A percentile compares a stretch with the other conserved stretches of the same genome.
Conservation (phyloP, 2,797 vertebrate species). For the Diceros bicornis region DNA sequence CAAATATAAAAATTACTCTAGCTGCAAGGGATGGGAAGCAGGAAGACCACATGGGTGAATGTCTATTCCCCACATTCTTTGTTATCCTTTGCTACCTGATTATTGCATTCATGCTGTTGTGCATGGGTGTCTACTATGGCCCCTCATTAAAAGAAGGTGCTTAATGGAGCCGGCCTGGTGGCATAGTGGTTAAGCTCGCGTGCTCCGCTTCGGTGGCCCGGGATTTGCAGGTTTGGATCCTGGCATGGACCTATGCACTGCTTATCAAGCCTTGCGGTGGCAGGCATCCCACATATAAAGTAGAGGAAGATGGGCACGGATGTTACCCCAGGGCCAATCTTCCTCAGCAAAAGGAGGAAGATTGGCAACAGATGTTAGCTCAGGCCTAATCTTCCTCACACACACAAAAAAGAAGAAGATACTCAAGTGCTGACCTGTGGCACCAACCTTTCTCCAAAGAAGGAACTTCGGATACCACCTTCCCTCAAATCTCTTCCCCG, state of each 20-base stretch:
- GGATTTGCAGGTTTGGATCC: no score
- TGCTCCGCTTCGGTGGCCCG: no score
- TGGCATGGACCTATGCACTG: no score
- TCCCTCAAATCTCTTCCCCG: neutral
- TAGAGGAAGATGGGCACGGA: no score
- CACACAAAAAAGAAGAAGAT: neutral
- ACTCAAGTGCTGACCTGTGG: neutral
- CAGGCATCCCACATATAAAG: no score
- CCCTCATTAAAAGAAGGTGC: neutral
- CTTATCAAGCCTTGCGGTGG: no score
- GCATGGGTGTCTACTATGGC: neutral
- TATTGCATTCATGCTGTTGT: fast-evolving
- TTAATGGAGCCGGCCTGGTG: no score
- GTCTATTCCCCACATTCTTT: neutral
- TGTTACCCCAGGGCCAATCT: no score
- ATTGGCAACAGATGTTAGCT: no score
- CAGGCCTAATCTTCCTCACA: no score
- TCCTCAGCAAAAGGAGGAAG: no score
- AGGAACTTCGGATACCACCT: neutral
- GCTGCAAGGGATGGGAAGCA: neutral
- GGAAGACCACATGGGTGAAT: neutral
- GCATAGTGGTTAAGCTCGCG: no score
- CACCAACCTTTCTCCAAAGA: neutral
- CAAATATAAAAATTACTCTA: neutral
- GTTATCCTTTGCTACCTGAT: neutral